Percentiles rank a stretch among this genome's conserved stretches.
These are phyloP conservation scores for Rhopalosiphum nymphaeae DNA, from an alignment of 2,888 invertebrate species.

Conservation along the genomic window DNA sequence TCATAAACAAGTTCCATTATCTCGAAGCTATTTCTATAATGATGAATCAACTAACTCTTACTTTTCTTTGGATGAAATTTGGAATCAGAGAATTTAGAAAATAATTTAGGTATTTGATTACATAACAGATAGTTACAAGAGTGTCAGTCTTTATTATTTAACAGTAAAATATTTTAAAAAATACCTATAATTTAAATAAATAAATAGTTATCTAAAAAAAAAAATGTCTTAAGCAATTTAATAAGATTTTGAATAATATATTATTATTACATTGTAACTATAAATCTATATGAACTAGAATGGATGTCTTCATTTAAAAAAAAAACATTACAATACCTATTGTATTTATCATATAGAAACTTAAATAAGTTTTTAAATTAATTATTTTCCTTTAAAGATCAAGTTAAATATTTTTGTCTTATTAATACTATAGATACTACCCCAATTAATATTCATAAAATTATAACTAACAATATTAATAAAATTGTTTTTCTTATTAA, in stretches of 20 bases:
- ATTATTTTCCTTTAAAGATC: background rate
- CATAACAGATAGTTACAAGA: background rate
- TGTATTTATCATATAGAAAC: background rate
- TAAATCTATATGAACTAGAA: background rate
- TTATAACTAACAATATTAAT: background rate
- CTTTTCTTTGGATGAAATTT: background rate
- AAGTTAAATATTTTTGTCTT: background rate
- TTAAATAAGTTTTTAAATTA: background rate
- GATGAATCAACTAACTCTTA: background rate
- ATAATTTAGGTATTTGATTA: background rate
- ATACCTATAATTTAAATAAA: background rate
- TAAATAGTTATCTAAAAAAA: background rate
- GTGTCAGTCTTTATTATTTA: background rate
- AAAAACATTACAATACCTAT: background rate
- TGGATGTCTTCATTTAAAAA: background rate
- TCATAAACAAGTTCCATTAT: conserved; percentile 66
- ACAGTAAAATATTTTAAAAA: background rate
- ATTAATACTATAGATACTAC: background rate
- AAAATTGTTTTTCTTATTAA: background rate
- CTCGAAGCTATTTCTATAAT: background rate
- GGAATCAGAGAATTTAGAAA: background rate
- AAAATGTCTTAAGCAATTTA: background rate
- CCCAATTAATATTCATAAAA: background rate
- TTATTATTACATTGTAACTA: background rate
- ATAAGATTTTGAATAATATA: background rate